Percentiles rank a stretch among this genome's conserved stretches.
These are phyloP conservation scores for Sphyrna mokarran DNA, from an alignment of 2,113 vertebrate species.

Conservation along the genomic window DNA sequence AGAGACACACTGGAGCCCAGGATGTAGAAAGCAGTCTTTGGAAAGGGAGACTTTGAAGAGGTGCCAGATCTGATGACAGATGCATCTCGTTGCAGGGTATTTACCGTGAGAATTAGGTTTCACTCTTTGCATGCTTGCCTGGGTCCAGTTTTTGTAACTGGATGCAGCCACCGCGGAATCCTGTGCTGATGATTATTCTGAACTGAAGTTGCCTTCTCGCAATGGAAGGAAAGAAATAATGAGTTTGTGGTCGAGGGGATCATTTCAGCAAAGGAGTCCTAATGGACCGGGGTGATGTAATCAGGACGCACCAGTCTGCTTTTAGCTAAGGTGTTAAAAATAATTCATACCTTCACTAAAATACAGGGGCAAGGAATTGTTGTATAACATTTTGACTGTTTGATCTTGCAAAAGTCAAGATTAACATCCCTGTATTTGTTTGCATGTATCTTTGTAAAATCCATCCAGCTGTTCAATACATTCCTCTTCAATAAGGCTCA, in stretches of 20 bases:
- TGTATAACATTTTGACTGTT: neutral
- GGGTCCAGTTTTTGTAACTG: neutral
- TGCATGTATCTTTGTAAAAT: neutral
- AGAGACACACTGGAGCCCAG: slow-evolving; percentile 8
- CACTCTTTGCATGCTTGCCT: neutral
- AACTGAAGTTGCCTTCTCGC: neutral
- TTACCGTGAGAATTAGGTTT: neutral
- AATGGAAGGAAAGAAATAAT: neutral
- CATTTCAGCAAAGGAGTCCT: neutral
- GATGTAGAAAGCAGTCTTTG: neutral
- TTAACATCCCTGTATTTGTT: neutral
- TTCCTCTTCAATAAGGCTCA: neutral
- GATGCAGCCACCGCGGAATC: neutral
- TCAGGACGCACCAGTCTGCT: neutral
- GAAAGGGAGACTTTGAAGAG: slow-evolving; percentile 14
- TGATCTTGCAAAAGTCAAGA: neutral
- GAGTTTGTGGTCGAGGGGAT: neutral
- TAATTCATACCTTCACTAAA: neutral
- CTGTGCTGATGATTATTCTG: neutral
- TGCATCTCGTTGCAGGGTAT: neutral
- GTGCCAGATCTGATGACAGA: slow-evolving; percentile 32
- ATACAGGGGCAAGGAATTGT: neutral
- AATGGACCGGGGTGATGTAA: neutral
- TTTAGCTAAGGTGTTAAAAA: neutral
- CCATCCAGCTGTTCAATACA: neutral